Conservation (phyloP, 2,888 invertebrate species). For the Lacanobia wlatinum region DNA sequence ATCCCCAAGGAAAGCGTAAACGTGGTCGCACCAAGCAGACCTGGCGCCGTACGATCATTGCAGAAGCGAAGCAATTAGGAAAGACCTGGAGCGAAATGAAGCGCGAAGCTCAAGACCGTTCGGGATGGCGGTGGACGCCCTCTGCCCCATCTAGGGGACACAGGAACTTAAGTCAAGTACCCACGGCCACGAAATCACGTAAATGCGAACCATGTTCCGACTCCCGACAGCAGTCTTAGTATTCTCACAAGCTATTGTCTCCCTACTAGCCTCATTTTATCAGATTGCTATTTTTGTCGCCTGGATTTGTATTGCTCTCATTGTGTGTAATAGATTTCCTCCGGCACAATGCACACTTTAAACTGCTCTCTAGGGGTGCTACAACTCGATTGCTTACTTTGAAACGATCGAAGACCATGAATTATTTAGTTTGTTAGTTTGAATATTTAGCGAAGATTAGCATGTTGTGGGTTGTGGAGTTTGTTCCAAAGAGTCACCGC, state of each 20-base stretch:
- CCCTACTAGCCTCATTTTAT: slow-evolving; percentile 60
- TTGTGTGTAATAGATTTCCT: slow-evolving; percentile 60
- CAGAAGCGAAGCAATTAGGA: no score
- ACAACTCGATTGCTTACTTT: slow-evolving; percentile 22
- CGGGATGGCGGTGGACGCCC: no score
- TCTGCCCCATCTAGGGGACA: no score
- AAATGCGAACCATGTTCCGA: neutral
- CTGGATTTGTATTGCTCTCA: slow-evolving; percentile 61
- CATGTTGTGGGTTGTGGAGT: neutral
- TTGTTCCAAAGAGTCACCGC: no score
- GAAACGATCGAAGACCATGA: slow-evolving; percentile 22
- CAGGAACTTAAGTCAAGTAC: no score
- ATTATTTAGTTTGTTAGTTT: slow-evolving; percentile 26
- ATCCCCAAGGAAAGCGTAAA: no score
- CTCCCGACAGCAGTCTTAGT: slow-evolving; percentile 3
- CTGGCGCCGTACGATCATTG: no score
- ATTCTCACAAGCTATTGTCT: slow-evolving; percentile 35
- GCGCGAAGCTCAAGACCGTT: no score
- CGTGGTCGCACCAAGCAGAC: no score
- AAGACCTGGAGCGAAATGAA: no score
- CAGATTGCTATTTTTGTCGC: slow-evolving; percentile 66
- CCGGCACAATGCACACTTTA: slow-evolving; percentile 46
- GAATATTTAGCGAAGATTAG: neutral
- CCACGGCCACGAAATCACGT: no score
- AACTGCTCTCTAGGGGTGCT: slow-evolving; percentile 27